A percentile compares a stretch with the other conserved stretches of the same genome.
Evolutionary conservation across 2,797 vertebrate species (phyloP).

Genomic region (Atherinosoma microstoma): DNA sequence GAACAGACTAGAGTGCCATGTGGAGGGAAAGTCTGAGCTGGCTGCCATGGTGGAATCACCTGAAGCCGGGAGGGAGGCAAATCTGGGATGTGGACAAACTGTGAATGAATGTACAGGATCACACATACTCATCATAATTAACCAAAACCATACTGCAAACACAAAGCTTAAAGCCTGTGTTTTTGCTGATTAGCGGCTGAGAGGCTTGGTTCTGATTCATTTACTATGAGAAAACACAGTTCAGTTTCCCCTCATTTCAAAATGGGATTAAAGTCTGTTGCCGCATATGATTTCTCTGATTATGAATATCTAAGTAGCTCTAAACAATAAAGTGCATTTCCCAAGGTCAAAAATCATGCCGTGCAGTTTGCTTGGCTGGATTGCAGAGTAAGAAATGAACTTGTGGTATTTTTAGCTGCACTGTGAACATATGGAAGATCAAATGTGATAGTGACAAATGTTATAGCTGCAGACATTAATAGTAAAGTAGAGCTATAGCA

Average conservation of each 20-base stretch:
- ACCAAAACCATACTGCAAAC: constrained; percentile 14
- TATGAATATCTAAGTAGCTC: constrained; percentile 60
- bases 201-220: constrained; percentile 33
- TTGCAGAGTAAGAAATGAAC: constrained; percentile 34
- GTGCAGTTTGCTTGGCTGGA: constrained; percentile 32
- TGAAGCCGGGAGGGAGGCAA: constrained; percentile 40
- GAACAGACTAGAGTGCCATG: constrained; percentile 56
- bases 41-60: constrained; percentile 58
- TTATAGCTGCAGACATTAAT: background rate
- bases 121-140: background rate
- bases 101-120: constrained; percentile 24
- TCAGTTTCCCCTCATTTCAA: constrained; percentile 42
- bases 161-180: constrained; percentile 12
- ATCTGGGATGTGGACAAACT: constrained; percentile 15
- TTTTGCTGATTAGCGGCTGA: constrained; percentile 35
- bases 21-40: constrained; percentile 58
- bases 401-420: background rate
- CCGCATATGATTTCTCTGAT: constrained; percentile 35
- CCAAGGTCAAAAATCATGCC: constrained; percentile 73
- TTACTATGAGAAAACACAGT: constrained; percentile 4
- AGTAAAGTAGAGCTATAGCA: background rate
- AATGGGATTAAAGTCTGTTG: constrained; percentile 26
- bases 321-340: constrained; percentile 64
- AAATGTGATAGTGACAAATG: constrained; percentile 1
- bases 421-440: background rate